Evolutionary conservation across 1,140 invertebrate genomes (phyloP), one percentile per base, ranked within the genome.

Genomic region (Tetramorium simillimum): DNA sequence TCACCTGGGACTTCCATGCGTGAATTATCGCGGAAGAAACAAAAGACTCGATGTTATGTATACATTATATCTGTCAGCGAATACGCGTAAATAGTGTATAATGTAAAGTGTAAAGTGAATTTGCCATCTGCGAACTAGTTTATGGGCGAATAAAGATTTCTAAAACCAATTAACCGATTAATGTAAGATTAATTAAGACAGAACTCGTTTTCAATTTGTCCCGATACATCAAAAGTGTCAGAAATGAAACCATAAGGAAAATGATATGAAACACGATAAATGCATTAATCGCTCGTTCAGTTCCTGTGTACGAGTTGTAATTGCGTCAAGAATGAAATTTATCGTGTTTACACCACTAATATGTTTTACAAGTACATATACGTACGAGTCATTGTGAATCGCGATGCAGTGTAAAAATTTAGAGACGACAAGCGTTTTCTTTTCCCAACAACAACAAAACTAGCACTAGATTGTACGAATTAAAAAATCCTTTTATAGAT

Each of bases 301-400:
- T 73, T 84, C n/a, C 43, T 49, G n/a, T 62, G 37, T 62, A 46
- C 28, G 14, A 60, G 0, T 18, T 18, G 78, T 51, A 21, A 56
- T 28, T 43, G 51, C 21, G 12, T 43, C 40, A 43, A 43, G 37
- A 46, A 72, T 46, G 6, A 28, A 72, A 46, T 60, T 69, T 46
- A 40, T 37, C 33, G n/a, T 14, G 28, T 43, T 53, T 53, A 10
- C 24, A 46, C 18, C 0, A 9, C 16, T n/a, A 37, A 43, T 56
- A 56, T n/a, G n/a, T 70, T 58, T 81, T 37, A 37, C 65, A 56
- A 70, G 46, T 51, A 10, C 10, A 21, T 37, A 37, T 3, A 18
- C 53, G 49, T 73, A 33, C 63, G 69, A 46, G 75, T 62, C 75
- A 28, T 33, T 73, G 80, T 75, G 69, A 80, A 70, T 63, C 73